Conservation (phyloP, 2,113 vertebrate species). For the Ancistrus triradiatus region DNA sequence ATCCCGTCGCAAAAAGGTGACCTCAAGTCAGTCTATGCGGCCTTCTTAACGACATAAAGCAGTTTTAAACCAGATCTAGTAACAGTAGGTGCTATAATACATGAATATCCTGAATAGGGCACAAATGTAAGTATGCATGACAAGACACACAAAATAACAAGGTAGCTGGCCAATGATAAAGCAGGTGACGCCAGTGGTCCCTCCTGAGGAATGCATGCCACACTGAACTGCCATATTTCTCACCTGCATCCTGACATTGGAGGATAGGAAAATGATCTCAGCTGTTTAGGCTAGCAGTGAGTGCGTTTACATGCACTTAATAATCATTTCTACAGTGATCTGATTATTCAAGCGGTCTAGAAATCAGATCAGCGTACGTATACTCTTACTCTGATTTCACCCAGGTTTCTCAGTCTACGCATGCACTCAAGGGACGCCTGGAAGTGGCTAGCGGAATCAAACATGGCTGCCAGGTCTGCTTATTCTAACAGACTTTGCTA, state of each 20-base stretch:
- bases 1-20: conserved; percentile 3
- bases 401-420: no score
- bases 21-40: neutral
- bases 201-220: conserved; percentile 48
- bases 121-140: neutral
- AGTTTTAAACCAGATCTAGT: neutral
- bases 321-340: no score
- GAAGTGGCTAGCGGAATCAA: no score
- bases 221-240: conserved; percentile 63
- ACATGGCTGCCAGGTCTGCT: no score
- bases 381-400: no score
- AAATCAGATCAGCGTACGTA: no score
- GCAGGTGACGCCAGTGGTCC: neutral
- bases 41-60: neutral
- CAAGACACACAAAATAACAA: neutral
- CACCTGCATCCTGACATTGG: conserved; percentile 51
- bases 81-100: no score
- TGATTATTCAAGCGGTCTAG: no score
- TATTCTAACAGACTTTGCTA: no score
- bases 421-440: no score
- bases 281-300: neutral
- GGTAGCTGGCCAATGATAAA: conserved; percentile 37
- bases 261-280: conserved; percentile 4
- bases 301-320: no score
- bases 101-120: neutral